These are phyloP conservation scores for Turritopsis rubra DNA, from an alignment of 30 jellyfish, hydroid and myxozoan species.

Conservation along the genomic window DNA sequence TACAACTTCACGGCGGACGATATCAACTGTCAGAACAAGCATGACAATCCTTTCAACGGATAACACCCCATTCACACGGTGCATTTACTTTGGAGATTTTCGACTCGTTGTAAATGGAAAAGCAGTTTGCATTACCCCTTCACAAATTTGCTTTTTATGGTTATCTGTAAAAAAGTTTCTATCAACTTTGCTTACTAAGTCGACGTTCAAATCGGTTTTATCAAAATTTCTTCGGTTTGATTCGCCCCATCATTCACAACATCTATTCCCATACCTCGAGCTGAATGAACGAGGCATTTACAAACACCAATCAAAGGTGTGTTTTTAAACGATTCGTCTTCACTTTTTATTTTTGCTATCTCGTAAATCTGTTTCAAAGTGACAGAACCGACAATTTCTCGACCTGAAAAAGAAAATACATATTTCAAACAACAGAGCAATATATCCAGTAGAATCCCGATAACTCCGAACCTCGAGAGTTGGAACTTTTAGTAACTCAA, in stretches of 20 bases:
- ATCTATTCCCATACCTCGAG: slow-evolving; percentile 80
- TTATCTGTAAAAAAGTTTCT: no score
- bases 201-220: no score
- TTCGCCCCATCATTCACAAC: slow-evolving; percentile 63
- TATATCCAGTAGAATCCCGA: no score
- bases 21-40: no score
- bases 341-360: slow-evolving; percentile 69
- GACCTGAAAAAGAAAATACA: slow-evolving; percentile 41
- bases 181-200: not conserved
- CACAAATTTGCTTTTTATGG: no score
- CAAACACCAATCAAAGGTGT: slow-evolving; percentile 64
- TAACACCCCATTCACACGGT: not conserved
- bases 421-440: not conserved
- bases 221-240: not conserved
- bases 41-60: not conserved
- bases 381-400: slow-evolving; percentile 75
- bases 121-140: no score
- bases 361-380: slow-evolving; percentile 78
- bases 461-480: no score
- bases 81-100: not conserved
- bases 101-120: not conserved
- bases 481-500: no score
- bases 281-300: slow-evolving; percentile 63
- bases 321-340: slow-evolving; percentile 59
- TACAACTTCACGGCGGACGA: no score